Evolutionary conservation across 2,113 vertebrate genomes (phyloP).

Genomic region (Phalacrocorax carbo): DNA sequence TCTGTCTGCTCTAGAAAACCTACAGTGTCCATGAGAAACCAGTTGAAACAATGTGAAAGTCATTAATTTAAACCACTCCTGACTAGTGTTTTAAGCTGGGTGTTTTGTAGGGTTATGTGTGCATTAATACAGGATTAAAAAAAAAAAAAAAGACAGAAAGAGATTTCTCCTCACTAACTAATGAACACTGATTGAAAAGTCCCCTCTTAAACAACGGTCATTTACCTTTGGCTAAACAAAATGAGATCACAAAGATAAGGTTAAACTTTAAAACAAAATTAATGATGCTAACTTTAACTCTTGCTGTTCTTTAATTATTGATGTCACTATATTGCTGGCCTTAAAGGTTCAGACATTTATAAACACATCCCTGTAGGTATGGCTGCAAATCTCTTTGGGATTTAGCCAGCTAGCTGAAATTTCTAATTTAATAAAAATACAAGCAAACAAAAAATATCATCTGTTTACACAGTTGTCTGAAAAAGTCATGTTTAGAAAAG

Average conservation of each 20-base stretch:
- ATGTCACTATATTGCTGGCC: neutral
- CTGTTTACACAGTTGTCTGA: neutral
- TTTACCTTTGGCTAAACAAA: slow-evolving; percentile 30
- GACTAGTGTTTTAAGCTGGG: neutral
- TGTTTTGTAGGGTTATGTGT: neutral
- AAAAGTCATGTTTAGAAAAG: neutral
- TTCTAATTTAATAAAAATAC: slow-evolving; percentile 20
- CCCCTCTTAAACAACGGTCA: neutral
- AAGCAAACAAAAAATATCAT: neutral
- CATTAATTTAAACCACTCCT: neutral
- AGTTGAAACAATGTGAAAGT: slow-evolving; percentile 8
- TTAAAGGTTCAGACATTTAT: slow-evolving; percentile 2
- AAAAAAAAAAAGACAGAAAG: neutral
- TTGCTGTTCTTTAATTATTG: slow-evolving; percentile 34
- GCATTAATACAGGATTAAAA: neutral
- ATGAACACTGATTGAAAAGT: neutral
- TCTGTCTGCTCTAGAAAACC: slow-evolving; percentile 28
- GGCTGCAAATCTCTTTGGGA: neutral
- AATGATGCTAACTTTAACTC: slow-evolving; percentile 31
- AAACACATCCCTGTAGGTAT: slow-evolving; percentile 13
- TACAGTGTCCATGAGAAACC: slow-evolving; percentile 5
- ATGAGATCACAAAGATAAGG: slow-evolving; percentile 2
- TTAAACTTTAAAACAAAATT: slow-evolving; percentile 45
- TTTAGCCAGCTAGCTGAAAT: slow-evolving; percentile 12
- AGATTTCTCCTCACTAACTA: slow-evolving; percentile 9